phyloP scores from a whole-genome alignment of 2,797 vertebrate genomes.

The Okamejei kenojei region DNA sequence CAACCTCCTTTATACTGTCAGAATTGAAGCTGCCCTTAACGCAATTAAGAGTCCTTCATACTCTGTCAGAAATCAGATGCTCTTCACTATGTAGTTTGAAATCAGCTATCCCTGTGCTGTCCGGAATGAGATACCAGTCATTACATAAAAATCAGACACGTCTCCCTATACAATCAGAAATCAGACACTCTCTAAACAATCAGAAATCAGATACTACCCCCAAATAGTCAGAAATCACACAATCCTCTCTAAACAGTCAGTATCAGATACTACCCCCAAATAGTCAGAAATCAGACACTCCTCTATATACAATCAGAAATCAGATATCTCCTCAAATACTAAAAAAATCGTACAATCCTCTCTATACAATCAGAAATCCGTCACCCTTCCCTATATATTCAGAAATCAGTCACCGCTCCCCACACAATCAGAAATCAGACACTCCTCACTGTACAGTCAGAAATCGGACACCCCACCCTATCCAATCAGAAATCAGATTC shows the following conservation, averaged over 20 bases:
- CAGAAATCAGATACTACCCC: too few relatives aligned
- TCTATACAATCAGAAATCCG: not conserved
- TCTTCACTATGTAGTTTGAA: too few relatives aligned
- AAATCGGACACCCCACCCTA: not conserved
- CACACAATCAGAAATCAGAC: not conserved
- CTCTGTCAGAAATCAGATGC: too few relatives aligned
- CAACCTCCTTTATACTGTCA: too few relatives aligned
- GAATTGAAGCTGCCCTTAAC: too few relatives aligned
- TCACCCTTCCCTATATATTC: not conserved
- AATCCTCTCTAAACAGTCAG: not conserved
- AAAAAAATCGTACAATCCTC: not conserved
- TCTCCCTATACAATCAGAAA: too few relatives aligned
- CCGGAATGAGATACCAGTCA: too few relatives aligned
- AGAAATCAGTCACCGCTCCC: not conserved
- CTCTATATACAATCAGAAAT: not conserved
- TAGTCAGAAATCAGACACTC: not conserved
- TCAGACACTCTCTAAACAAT: too few relatives aligned
- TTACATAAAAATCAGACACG: too few relatives aligned
- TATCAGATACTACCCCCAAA: not conserved
- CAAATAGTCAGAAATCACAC: too few relatives aligned
- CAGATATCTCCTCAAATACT: not conserved
- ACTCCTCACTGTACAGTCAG: not conserved
- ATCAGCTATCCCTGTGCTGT: too few relatives aligned
- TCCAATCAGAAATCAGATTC: not conserved
- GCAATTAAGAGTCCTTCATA: too few relatives aligned